Conservation (phyloP, 2,113 vertebrate genomes). For the Orthochromis malagaraziensis region DNA sequence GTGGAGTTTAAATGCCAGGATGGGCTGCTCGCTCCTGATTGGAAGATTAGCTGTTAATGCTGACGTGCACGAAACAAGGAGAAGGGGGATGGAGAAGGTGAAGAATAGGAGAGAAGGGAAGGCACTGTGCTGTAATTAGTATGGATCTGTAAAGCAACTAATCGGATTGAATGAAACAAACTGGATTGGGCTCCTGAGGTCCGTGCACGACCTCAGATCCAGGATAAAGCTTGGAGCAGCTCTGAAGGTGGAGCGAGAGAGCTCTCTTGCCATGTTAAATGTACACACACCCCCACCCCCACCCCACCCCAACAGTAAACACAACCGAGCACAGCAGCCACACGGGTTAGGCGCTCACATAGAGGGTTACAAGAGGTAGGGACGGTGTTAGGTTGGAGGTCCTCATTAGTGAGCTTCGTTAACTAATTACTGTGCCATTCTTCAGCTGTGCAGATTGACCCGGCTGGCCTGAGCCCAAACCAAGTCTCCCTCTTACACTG, state of each 20-base stretch:
- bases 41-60: constrained; percentile 65
- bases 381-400: not conserved
- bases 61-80: constrained; percentile 57
- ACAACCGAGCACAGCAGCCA: not conserved
- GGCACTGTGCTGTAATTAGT: constrained; percentile 65
- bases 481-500: not conserved
- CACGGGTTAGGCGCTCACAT: not conserved
- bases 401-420: constrained; percentile 65
- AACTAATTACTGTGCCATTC: constrained; percentile 65
- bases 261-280: not conserved
- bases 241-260: constrained; percentile 16
- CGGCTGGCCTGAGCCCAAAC: constrained; percentile 43
- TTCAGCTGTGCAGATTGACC: constrained; percentile 59
- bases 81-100: not conserved
- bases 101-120: not conserved
- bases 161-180: constrained; percentile 74
- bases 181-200: constrained; percentile 63
- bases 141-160: constrained; percentile 72
- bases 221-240: constrained; percentile 37
- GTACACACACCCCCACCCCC: not conserved
- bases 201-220: constrained; percentile 30
- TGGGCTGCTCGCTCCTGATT: constrained; percentile 23
- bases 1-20: constrained; percentile 9
- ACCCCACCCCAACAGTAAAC: not conserved
- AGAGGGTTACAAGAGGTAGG: constrained; percentile 1